Evolutionary conservation across 2,113 vertebrate species (phyloP), one percentile per base, ranked within the genome.

Genomic region (Amblyopsis rosae): DNA sequence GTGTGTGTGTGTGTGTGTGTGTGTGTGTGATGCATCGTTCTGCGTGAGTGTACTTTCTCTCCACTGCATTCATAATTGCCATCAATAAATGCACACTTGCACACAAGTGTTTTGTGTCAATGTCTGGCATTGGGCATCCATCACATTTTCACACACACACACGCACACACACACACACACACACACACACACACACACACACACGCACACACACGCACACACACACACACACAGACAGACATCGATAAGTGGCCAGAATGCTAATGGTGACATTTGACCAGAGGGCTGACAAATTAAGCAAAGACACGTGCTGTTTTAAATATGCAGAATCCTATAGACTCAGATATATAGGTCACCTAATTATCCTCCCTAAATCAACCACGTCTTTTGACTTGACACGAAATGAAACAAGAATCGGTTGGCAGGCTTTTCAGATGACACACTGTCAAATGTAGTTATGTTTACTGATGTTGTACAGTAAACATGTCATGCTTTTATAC

Each of bases 171-270:
- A 15, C 49, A 55, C 53, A 55, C 53, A 55, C 53, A 55, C 53
- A 17, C 53, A 55, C 53, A 17, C 13, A 55, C 53, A 35, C 58
- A 59, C 57, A 59, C 57, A 35, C 57, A 59, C 57, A 59, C 57
- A 59, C 57, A 59, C 81, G 89, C 89, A 92, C 87, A 68, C 65
- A 54, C 67, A 67, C 63, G 70, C 75, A 62, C 46, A 68, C 65
- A 54, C 46, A 49, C 54, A 46, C 54, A 59, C 65, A 67, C 54
- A 53, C 63, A 32, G 69, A 71, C 91, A 88, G 91, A 86, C 93
- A 92, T 95, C 95, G 94, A 95, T 96, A 96, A 91, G 86, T 85
- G 90, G 90, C 88, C 93, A 92, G 91, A 95, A 96, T 97, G 94
- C 93, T 96, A 96, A 96, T 96, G 76, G 84, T 88, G 89, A 86